phyloP scores from a whole-genome alignment of 2,888 invertebrate genomes.

The Crossocerus cetratus region DNA sequence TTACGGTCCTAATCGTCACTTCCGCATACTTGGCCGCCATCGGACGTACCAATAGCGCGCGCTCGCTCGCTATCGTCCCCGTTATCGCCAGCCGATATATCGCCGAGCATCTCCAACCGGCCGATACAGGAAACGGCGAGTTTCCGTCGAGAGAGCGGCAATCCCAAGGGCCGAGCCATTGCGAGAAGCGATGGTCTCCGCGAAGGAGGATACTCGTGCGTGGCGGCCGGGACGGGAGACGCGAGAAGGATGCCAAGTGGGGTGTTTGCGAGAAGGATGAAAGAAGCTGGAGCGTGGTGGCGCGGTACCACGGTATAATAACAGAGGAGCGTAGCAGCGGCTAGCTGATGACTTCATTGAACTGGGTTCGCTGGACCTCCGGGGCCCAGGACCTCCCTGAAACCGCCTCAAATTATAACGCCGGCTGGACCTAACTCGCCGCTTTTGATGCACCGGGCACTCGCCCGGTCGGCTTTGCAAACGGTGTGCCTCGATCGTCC shows the following conservation, averaged over 20 bases:
- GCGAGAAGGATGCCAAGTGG: no score
- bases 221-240: no score
- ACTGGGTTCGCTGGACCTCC: constrained; percentile 64
- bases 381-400: constrained; percentile 75
- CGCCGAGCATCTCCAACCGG: constrained; percentile 1
- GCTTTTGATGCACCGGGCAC: constrained; percentile 71
- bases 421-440: constrained; percentile 64
- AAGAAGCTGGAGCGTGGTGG: constrained; percentile 67
- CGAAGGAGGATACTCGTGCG: no score
- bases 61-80: constrained; percentile 41
- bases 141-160: constrained; percentile 3
- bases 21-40: constrained; percentile 48
- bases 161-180: no score
- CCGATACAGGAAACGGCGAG: constrained; percentile 26
- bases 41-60: constrained; percentile 18
- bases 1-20: constrained; percentile 55
- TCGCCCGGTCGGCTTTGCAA: constrained; percentile 44
- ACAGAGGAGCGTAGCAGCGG: constrained; percentile 72
- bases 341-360: constrained; percentile 78
- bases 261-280: constrained; percentile 37
- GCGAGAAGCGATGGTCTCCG: no score
- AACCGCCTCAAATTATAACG: constrained; percentile 76
- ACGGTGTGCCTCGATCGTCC: neutral
- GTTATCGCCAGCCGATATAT: constrained; percentile 38
- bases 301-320: constrained; percentile 76